These are phyloP conservation scores for Graphium colonna DNA, from an alignment of 2,888 invertebrate genomes.

Conservation along the genomic window DNA sequence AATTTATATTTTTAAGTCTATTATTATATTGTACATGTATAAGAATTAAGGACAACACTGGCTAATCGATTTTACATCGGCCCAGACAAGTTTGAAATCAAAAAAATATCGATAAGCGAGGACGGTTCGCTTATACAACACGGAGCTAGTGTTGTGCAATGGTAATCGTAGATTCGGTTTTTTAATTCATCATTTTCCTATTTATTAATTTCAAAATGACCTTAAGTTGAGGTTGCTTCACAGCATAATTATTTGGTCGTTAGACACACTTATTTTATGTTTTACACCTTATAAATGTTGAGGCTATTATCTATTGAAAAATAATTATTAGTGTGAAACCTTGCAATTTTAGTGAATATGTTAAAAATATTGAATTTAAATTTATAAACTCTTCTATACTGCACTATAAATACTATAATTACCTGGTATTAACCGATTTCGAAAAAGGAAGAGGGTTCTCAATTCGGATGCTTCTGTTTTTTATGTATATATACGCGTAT, in stretches of 20 bases:
- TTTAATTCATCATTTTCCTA: neutral
- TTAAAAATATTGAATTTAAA: no score
- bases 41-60: neutral
- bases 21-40: no score
- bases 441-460: no score
- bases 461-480: no score
- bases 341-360: no score
- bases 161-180: conserved; percentile 6
- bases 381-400: no score
- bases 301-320: no score
- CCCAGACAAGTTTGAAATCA: conserved; percentile 12
- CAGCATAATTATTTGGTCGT: neutral
- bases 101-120: conserved; percentile 2
- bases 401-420: no score
- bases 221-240: neutral
- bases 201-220: neutral
- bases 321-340: no score
- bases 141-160: conserved; percentile 13
- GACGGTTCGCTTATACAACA: conserved; percentile 10
- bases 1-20: no score
- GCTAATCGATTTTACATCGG: conserved; percentile 6
- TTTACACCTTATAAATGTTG: neutral
- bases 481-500: no score
- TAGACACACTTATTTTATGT: neutral
- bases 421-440: no score